phyloP scores from a whole-genome alignment of 2,888 invertebrate species.

The Periphyllus acericola region DNA sequence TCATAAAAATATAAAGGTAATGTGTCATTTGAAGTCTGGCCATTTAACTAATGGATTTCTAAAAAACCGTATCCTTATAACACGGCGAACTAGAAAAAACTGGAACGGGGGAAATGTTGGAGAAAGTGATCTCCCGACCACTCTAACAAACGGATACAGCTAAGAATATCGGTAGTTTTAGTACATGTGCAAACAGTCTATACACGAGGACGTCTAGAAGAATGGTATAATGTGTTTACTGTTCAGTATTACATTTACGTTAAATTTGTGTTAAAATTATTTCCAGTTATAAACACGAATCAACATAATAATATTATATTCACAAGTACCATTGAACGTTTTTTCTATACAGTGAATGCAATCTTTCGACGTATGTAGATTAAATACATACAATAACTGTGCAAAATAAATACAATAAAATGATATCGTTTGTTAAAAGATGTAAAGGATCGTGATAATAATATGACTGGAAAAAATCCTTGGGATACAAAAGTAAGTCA shows the following conservation, averaged over 20 bases:
- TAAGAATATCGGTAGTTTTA: constrained; percentile 34
- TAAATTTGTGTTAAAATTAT: not conserved
- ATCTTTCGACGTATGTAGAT: not conserved
- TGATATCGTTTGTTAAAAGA: constrained; percentile 32
- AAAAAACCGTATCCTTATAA: constrained; percentile 39
- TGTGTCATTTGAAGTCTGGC: constrained; percentile 3
- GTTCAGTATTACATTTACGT: not conserved
- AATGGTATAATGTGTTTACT: not conserved
- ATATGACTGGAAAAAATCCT: constrained; percentile 59
- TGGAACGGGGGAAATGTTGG: constrained; percentile 57
- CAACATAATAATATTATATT: not conserved
- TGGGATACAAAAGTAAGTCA: constrained; percentile 58
- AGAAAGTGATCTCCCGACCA: constrained; percentile 56
- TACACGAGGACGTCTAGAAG: constrained; percentile 32
- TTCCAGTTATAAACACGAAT: not conserved
- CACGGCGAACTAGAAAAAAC: constrained; percentile 31
- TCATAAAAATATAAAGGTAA: not conserved
- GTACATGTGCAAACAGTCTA: constrained; percentile 58
- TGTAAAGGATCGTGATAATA: constrained; percentile 12
- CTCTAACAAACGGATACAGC: constrained; percentile 32
- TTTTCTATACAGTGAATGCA: not conserved
- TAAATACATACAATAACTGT: not conserved
- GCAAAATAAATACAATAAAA: not conserved
- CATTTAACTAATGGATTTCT: constrained; percentile 52
- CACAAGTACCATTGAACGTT: not conserved